Percentiles rank a stretch among this genome's conserved stretches.
phyloP scores from a whole-genome alignment of 2,797 vertebrate genomes.

The Sebastes kiyomatsui region DNA sequence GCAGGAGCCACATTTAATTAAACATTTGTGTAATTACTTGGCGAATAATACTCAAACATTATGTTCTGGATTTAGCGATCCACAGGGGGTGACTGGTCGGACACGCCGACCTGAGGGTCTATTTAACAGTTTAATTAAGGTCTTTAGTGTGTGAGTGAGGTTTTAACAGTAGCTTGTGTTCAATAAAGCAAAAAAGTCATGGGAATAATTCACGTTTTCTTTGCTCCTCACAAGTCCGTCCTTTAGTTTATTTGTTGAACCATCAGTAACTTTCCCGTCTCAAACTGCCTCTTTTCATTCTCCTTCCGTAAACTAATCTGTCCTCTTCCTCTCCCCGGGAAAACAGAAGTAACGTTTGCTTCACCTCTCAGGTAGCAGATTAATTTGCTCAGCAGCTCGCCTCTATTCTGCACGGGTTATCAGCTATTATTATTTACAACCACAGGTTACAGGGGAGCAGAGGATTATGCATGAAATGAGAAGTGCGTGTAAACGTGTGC shows the following conservation, averaged over 20 bases:
- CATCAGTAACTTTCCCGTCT: background rate
- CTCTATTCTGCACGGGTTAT: constrained; percentile 48
- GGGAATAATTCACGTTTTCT: background rate
- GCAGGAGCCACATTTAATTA: constrained; percentile 55
- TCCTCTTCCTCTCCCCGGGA: background rate
- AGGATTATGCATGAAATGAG: constrained; percentile 43
- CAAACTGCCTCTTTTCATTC: background rate
- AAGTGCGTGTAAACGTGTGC: background rate
- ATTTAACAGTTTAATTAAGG: constrained; percentile 73
- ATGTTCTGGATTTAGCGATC: constrained; percentile 52
- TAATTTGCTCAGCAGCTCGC: constrained; percentile 41
- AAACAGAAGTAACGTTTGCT: constrained; percentile 8
- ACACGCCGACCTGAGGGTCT: constrained; percentile 52
- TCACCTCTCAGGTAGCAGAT: constrained; percentile 45
- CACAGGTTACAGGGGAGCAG: constrained; percentile 43
- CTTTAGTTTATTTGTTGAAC: background rate
- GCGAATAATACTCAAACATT: constrained; percentile 53
- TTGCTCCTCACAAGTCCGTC: background rate
- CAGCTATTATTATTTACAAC: constrained; percentile 70
- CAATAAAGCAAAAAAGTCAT: background rate
- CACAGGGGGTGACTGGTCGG: constrained; percentile 43
- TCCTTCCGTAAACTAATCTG: background rate
- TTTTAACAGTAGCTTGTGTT: constrained; percentile 34
- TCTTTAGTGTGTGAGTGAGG: constrained; percentile 55
- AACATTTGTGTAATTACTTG: constrained; percentile 66